These are phyloP conservation scores for Gallinago paraguaiae DNA, from an alignment of 2,113 vertebrate genomes.

Conservation along the genomic window DNA sequence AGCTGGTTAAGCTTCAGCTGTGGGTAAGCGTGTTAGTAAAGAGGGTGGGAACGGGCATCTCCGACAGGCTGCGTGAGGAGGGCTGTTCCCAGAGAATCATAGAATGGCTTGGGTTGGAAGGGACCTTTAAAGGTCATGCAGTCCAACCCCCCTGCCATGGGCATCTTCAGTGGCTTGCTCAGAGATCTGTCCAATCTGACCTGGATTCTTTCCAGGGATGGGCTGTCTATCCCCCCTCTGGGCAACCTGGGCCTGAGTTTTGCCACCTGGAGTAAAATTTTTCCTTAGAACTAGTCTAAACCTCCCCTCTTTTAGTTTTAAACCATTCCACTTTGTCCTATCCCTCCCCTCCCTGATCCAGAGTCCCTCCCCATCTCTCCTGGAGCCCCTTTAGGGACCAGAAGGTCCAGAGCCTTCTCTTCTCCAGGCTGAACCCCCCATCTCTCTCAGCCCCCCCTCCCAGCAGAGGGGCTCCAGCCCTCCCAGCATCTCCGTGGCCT, in stretches of 20 bases:
- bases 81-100: background rate
- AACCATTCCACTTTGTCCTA: background rate
- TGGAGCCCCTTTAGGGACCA: background rate
- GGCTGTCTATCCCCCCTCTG: too few species aligned
- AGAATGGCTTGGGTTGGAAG: background rate
- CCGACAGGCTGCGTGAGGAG: rapidly evolving
- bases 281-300: background rate
- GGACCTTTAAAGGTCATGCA: background rate
- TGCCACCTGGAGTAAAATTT: rapidly evolving
- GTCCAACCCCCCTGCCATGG: background rate
- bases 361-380: background rate
- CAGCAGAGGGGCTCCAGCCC: background rate
- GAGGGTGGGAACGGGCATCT: background rate
- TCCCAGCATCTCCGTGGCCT: background rate
- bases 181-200: background rate
- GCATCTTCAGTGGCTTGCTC: background rate
- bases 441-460: background rate
- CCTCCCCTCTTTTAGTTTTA: background rate
- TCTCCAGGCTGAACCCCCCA: background rate
- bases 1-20: background rate
- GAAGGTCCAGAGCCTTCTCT: background rate
- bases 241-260: background rate
- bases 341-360: rapidly evolving
- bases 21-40: background rate
- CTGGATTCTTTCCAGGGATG: background rate